phyloP scores from a whole-genome alignment of 2,888 invertebrate species.

The Dynastes tityus region DNA sequence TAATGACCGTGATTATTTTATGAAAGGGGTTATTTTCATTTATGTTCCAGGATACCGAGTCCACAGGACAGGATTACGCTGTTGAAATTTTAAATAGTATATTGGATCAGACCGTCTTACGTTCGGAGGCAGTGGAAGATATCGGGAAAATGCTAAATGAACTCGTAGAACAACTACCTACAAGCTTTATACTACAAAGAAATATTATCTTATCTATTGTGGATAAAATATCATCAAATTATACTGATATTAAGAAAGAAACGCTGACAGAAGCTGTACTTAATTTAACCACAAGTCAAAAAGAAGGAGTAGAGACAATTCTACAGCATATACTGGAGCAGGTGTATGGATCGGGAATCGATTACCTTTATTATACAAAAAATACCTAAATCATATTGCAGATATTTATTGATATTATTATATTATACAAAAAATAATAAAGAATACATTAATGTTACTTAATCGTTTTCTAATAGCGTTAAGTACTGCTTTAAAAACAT shows the following conservation, averaged over 20 bases:
- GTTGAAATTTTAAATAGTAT: conserved; percentile 61
- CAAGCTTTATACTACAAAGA: conserved; percentile 52
- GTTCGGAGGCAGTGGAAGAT: conserved; percentile 57
- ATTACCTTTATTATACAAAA: conserved; percentile 64
- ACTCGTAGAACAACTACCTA: conserved; percentile 59
- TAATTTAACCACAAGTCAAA: conserved; percentile 44
- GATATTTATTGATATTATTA: conserved; percentile 32
- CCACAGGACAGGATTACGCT: conserved; percentile 55
- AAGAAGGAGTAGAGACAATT: conserved; percentile 59
- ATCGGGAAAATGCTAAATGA: conserved; percentile 60
- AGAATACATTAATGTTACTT: conserved; percentile 40
- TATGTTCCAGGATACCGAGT: conserved; percentile 56
- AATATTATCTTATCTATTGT: conserved; percentile 56
- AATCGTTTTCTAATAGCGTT: conserved; percentile 70
- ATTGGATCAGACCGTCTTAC: conserved; percentile 59
- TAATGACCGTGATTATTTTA: no score
- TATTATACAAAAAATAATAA: conserved; percentile 15
- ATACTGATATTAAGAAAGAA: conserved; percentile 56
- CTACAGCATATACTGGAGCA: conserved; percentile 62
- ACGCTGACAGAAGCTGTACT: conserved; percentile 53
- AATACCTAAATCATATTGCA: conserved; percentile 46
- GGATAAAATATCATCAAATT: conserved; percentile 51
- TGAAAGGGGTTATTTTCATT: no score
- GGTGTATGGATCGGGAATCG: conserved; percentile 64
- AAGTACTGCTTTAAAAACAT: conserved; percentile 79